These are phyloP conservation scores for Eulemur macaco DNA, from an alignment of 2,113 vertebrate species.

Conservation along the genomic window DNA sequence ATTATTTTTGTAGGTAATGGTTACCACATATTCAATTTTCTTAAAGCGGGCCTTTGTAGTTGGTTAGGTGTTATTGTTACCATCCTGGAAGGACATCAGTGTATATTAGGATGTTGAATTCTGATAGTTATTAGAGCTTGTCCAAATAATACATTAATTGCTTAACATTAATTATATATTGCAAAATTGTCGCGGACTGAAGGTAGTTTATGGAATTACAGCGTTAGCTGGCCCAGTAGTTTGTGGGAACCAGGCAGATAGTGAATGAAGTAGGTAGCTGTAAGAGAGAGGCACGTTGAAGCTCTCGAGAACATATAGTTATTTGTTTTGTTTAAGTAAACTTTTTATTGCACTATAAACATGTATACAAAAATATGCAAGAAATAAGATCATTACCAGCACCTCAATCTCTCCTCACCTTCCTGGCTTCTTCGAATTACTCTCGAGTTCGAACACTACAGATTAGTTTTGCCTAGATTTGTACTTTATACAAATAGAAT, in stretches of 20 bases:
- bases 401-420: neutral
- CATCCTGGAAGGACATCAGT: neutral
- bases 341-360: neutral
- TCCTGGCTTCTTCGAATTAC: neutral
- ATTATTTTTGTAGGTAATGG: neutral
- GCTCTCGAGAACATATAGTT: neutral
- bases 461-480: neutral
- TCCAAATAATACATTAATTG: neutral
- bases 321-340: neutral
- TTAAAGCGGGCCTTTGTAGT: slow-evolving; percentile 18
- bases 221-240: neutral
- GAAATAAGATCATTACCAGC: neutral
- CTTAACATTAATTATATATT: neutral
- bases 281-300: neutral
- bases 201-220: neutral
- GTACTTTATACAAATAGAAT: slow-evolving; percentile 13
- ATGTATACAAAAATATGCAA: neutral
- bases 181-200: neutral
- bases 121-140: neutral
- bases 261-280: neutral
- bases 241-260: neutral
- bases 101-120: neutral
- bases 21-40: slow-evolving; percentile 27
- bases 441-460: neutral
- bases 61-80: neutral